Base-by-base conservation (phyloP, 2,113 vertebrate genomes). In the Mesitornis unicolor region DNA sequence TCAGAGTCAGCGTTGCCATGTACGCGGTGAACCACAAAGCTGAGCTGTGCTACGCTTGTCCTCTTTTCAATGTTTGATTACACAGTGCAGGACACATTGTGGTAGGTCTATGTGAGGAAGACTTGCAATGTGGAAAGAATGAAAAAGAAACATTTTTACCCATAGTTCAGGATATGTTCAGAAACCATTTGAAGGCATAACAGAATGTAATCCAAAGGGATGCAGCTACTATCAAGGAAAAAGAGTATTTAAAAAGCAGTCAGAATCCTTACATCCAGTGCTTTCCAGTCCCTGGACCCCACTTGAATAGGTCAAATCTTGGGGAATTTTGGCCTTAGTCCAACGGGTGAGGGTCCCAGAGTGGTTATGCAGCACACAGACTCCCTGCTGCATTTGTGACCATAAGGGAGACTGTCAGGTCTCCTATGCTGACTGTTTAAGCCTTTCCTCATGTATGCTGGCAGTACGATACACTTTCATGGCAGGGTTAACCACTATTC, bases 81-180 rank as follows among this genome's bases (percentile, higher is more conserved):
- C 28, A 86, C 19, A 74, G 86, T 13, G 29, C 35, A 74, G 43
- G 29, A 47, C 29, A 59, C 38, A 13, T 28, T 56, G 85, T 59
- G 60, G 70, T 74, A 64, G 87, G 35, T 90, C 82, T 83, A 9
- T 51, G 73, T 31, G 21, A 70, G 28, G n/a, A 88, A 80, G 18
- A 47, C 7, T 40, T 21, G 51, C 33, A 67, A 51, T 75, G 36
- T 33, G 43, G 79, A 86, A 94, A 84, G 45, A 74, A 86, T 18
- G 6, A 77, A 75, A 67, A 88, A 86, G n/a, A 0, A 0, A 0
- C 4, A 15, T 29, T 31, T 59, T 70, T 54, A 50, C 33, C 13
- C 43, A 31, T 10, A 17, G n/a, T 63, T 93, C 43, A 42, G 42
- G 68, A 47, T 54, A 24, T 63, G 33, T 57, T 89, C 81, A 28